Conservation (phyloP, 2,797 vertebrate species). For the Girardinus metallicus region DNA sequence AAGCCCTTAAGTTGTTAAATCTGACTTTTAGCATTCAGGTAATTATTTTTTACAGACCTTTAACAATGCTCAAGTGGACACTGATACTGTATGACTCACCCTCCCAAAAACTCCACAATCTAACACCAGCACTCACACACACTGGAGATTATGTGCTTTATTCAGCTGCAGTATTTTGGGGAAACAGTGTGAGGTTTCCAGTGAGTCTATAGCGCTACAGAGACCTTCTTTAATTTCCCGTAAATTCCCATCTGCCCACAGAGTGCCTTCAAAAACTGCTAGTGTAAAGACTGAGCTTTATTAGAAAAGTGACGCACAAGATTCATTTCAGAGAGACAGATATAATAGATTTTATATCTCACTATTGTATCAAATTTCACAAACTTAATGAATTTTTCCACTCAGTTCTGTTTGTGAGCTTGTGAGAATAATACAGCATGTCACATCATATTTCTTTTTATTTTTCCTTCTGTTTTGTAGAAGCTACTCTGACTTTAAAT, state of each 20-base stretch:
- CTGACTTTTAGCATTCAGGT: conserved; percentile 27
- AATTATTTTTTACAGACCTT: conserved; percentile 32
- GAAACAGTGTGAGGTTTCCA: conserved; percentile 34
- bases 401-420: neutral
- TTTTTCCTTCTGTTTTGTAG: neutral
- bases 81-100: conserved; percentile 42
- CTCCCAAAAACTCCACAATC: conserved; percentile 17
- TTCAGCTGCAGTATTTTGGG: conserved; percentile 20
- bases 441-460: neutral
- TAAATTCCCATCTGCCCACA: conserved; percentile 50
- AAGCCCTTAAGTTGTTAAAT: conserved; percentile 1
- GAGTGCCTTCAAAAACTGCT: conserved; percentile 60
- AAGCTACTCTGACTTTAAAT: neutral
- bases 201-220: conserved; percentile 30
- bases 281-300: conserved; percentile 59
- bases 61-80: conserved; percentile 12
- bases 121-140: conserved; percentile 32
- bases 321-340: conserved; percentile 41
- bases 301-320: conserved; percentile 42
- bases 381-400: neutral
- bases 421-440: neutral
- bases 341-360: conserved; percentile 44
- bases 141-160: conserved; percentile 31
- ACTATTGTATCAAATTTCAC: conserved; percentile 4
- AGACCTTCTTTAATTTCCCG: conserved; percentile 60